phyloP scores from a whole-genome alignment of 2,888 invertebrate species.

The Ecliptopera silaceata region DNA sequence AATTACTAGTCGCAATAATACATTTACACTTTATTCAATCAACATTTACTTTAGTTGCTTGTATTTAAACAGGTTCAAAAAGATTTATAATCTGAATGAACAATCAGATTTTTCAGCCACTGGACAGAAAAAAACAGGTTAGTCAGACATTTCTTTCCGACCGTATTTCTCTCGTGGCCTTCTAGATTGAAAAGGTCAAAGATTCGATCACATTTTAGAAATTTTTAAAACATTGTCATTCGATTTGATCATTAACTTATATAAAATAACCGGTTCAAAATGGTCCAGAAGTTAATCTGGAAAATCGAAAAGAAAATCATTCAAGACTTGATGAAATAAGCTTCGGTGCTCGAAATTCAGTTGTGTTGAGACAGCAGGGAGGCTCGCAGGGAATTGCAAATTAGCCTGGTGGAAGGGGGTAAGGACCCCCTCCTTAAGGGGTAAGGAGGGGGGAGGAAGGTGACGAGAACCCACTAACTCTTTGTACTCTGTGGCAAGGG shows the following conservation, averaged over 20 bases:
- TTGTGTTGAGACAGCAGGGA: constrained; percentile 52
- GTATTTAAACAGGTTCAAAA: too few relatives aligned
- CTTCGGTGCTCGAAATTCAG: constrained; percentile 43
- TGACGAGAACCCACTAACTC: constrained; percentile 9
- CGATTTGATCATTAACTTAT: neutral
- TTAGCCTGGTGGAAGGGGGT: constrained; percentile 44
- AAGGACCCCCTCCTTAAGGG: too few relatives aligned
- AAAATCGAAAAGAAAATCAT: constrained; percentile 15
- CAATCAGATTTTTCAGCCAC: too few relatives aligned
- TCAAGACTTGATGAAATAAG: constrained; percentile 41
- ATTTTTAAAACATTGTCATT: neutral
- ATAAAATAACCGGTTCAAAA: neutral
- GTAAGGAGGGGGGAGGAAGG: constrained; percentile 17
- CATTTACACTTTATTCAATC: too few relatives aligned
- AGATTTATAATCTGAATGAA: too few relatives aligned
- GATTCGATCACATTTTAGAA: too few relatives aligned
- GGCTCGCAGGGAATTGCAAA: constrained; percentile 56
- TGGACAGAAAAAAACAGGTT: too few relatives aligned
- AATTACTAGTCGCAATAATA: too few relatives aligned
- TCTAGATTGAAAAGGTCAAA: too few relatives aligned
- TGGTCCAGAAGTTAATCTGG: constrained; percentile 1
- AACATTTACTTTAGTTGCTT: too few relatives aligned
- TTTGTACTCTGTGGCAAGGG: constrained; percentile 19
- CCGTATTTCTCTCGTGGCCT: too few relatives aligned
- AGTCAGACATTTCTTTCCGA: too few relatives aligned